Conservation (phyloP, 2,888 invertebrate species). For the Ethmia dodecea region DNA sequence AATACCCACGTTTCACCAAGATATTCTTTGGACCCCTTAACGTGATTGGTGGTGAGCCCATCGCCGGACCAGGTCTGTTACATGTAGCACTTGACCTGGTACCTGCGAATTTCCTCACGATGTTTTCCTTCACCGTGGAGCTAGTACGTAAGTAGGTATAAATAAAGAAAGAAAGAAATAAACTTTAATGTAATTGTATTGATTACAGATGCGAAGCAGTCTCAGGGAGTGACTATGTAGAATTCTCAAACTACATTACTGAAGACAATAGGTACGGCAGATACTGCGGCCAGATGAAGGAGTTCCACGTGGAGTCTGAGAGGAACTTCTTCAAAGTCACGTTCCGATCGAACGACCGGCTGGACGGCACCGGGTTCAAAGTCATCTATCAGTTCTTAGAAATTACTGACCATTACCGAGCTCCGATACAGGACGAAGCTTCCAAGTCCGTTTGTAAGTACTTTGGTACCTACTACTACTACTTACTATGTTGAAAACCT, state of each 20-base stretch:
- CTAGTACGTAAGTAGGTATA: too few species aligned
- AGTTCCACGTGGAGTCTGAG: constrained; percentile 91
- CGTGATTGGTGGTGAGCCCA: too few species aligned
- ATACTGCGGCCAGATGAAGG: constrained; percentile 91
- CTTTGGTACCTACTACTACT: not conserved
- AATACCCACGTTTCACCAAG: too few species aligned
- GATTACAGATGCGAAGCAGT: constrained; percentile 92
- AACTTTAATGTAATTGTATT: too few species aligned
- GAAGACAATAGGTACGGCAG: constrained; percentile 92
- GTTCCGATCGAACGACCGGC: constrained; percentile 94
- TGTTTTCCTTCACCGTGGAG: too few species aligned
- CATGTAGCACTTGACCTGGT: too few species aligned
- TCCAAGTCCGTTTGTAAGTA: constrained; percentile 52
- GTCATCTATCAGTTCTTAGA: constrained; percentile 92
- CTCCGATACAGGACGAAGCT: constrained; percentile 57
- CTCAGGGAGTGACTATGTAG: constrained; percentile 96
- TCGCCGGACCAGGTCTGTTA: too few species aligned
- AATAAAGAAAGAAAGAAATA: too few species aligned
- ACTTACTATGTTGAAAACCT: not conserved
- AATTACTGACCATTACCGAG: constrained; percentile 78
- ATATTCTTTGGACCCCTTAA: too few species aligned
- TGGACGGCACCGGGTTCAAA: constrained; percentile 96
- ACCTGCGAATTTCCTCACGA: too few species aligned
- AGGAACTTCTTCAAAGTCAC: constrained; percentile 96
- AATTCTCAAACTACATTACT: constrained; percentile 96